Conservation (phyloP, 2,797 vertebrate species). For the Lacerta viridis region DNA sequence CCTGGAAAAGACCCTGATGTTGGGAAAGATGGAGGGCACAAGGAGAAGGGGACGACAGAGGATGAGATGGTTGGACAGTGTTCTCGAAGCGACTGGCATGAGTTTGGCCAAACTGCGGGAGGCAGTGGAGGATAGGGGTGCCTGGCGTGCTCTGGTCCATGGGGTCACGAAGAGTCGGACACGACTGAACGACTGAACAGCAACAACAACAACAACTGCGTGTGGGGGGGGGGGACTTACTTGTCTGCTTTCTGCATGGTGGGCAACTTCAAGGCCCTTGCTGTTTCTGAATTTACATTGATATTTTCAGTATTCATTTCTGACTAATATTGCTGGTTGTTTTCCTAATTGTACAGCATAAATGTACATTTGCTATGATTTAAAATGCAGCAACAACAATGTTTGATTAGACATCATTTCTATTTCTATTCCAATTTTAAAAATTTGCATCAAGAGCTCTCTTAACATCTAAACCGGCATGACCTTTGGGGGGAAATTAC, state of each 20-base stretch:
- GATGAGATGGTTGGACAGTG: too few relatives aligned
- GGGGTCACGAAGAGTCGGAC: too few relatives aligned
- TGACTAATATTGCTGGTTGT: neutral
- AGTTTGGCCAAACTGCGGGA: too few relatives aligned
- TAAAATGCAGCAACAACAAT: neutral
- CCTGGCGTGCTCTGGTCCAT: too few relatives aligned
- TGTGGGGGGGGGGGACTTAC: too few relatives aligned
- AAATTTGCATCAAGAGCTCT: neutral
- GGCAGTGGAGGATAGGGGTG: too few relatives aligned
- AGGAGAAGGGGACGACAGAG: too few relatives aligned
- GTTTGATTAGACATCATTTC: neutral
- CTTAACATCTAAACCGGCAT: neutral
- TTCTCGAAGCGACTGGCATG: too few relatives aligned
- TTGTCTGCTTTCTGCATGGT: neutral
- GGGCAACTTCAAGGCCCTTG: neutral
- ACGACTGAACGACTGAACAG: too few relatives aligned
- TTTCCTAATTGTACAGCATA: neutral
- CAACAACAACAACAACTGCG: too few relatives aligned
- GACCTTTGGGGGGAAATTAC: neutral
- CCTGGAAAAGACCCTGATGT: too few relatives aligned
- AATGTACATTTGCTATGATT: neutral
- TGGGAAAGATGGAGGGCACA: too few relatives aligned
- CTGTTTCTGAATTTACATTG: neutral
- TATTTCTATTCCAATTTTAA: neutral
- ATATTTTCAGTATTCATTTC: neutral